These are phyloP conservation scores for Axis porcinus DNA, from an alignment of 2,113 vertebrate genomes.

Conservation along the genomic window DNA sequence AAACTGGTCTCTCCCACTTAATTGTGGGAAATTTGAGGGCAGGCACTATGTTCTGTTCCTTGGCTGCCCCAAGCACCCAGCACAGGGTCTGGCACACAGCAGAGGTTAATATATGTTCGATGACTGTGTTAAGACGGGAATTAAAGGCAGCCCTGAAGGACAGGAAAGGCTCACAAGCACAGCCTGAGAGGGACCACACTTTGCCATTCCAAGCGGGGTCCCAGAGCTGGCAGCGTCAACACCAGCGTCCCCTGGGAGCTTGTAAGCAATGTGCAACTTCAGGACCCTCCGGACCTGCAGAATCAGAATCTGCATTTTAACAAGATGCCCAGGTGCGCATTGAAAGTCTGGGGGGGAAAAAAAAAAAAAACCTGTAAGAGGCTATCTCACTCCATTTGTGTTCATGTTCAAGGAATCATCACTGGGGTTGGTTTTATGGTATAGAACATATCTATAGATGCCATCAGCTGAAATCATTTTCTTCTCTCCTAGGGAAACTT, in stretches of 20 bases:
- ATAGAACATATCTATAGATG: not conserved
- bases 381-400: fast-evolving
- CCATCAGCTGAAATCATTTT: not conserved
- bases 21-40: not conserved
- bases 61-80: not conserved
- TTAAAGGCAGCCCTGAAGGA: not conserved
- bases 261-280: no score
- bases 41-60: not conserved
- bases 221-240: not conserved
- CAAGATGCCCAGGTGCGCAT: not conserved
- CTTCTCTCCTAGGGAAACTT: not conserved
- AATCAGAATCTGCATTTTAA: not conserved
- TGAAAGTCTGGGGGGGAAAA: not conserved
- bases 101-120: not conserved
- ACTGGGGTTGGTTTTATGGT: not conserved
- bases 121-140: not conserved
- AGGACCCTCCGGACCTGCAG: not conserved
- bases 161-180: not conserved
- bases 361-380: not conserved
- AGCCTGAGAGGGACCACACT: not conserved
- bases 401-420: not conserved
- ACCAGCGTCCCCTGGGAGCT: not conserved
- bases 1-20: no score
- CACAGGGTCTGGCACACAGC: not conserved
- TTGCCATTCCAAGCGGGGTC: fast-evolving